Evolutionary conservation across 2,113 vertebrate species (phyloP), one percentile per base, ranked within the genome.

Genomic region (Chamaea fasciata): DNA sequence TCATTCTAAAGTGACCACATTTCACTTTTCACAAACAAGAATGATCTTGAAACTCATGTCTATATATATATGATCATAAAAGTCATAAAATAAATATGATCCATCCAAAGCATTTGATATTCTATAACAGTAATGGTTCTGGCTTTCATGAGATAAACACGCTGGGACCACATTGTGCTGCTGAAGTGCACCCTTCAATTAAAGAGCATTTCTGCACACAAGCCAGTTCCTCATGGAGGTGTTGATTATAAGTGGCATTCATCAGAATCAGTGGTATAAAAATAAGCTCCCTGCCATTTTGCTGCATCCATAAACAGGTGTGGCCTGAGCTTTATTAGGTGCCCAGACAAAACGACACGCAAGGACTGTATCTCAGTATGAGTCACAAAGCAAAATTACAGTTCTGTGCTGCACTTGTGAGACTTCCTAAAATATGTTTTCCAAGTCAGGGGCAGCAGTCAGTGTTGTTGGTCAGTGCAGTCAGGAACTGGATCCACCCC

Each of bases 371-470:
- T 90, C 91, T 95, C 75, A 67, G 75, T 42, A 42, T 96, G 93
- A 95, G 87, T 95, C 94, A 96, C 87, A 96, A 92, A 94, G 75
- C 70, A 87, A 96, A 95, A 96, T 95, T 97, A 93, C 80, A 95
- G 94, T 50, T 83, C 77, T 87, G 64, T 12, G 47, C 56, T 83
- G 41, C 60, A 90, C 73, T 74, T 18, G 68, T 55, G 80, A 92
- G 80, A 49, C 63, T 86, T 95, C 94, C 55, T 70, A 94, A 97
- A 95, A 95, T 92, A 96, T 0, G 3, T 27, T 91, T 90, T 50
- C 70, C 79, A 76, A 86, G 87, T 30, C 78, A 85, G 35, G 30
- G 75, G 63, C 42, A 87, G 95, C 69, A 82, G 62, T 49, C 2
- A 0, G 27, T 47, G 73, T 8, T 63, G 87, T 14, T 78, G 80